Conservation (phyloP, 2,113 vertebrate species). For the Anoura caudifer region DNA sequence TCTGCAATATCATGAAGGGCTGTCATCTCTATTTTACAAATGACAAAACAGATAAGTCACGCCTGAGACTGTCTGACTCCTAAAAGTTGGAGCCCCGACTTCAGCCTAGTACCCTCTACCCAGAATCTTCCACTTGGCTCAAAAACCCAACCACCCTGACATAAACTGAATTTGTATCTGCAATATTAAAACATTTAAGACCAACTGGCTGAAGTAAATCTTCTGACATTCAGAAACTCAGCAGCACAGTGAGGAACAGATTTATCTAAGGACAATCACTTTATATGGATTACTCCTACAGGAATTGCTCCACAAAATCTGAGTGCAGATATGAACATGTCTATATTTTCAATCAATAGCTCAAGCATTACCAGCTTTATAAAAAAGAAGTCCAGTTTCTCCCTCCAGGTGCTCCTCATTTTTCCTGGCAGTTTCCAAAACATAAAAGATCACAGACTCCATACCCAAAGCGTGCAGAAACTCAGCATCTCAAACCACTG, state of each 20-base stretch:
- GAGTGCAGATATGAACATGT: background rate
- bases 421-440: background rate
- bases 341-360: background rate
- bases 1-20: background rate
- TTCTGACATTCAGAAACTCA: background rate
- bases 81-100: background rate
- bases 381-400: background rate
- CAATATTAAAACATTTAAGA: background rate
- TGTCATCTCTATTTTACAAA: background rate
- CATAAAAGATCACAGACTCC: background rate
- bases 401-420: background rate
- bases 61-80: background rate
- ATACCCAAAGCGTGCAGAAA: background rate
- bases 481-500: background rate
- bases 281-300: background rate
- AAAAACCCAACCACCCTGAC: background rate
- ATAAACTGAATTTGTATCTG: background rate
- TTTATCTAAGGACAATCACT: background rate
- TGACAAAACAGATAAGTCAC: background rate
- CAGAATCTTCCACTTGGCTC: background rate
- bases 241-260: background rate
- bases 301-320: background rate
- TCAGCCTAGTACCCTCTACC: background rate
- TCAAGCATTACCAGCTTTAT: background rate
- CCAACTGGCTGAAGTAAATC: background rate